phyloP scores from a whole-genome alignment of 2,888 invertebrate genomes.

The Apantesis nais region DNA sequence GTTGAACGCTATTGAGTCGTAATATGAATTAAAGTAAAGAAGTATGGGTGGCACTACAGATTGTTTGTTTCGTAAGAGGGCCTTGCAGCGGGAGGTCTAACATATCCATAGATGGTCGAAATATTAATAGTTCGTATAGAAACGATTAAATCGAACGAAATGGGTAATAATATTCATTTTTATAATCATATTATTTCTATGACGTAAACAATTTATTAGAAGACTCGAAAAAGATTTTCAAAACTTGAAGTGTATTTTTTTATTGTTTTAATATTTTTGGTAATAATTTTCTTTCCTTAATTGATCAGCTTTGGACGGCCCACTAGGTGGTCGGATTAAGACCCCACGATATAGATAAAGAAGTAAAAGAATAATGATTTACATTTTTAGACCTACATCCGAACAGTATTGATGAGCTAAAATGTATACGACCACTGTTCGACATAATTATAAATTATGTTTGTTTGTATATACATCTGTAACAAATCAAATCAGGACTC shows the following conservation, averaged over 20 bases:
- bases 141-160: slow-evolving; percentile 64
- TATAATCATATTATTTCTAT: slow-evolving; percentile 57
- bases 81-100: slow-evolving; percentile 71
- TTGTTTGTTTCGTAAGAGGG: slow-evolving; percentile 54
- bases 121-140: slow-evolving; percentile 69
- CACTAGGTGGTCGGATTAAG: slow-evolving; percentile 28
- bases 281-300: slow-evolving; percentile 34
- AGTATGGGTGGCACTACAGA: slow-evolving; percentile 30
- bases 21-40: slow-evolving; percentile 40
- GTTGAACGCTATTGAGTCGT: slow-evolving; percentile 50
- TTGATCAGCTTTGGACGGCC: slow-evolving; percentile 30
- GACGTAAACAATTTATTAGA: slow-evolving; percentile 50
- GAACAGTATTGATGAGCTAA: background rate
- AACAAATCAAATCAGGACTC: background rate
- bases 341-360: slow-evolving; percentile 15
- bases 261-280: slow-evolving; percentile 21
- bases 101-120: slow-evolving; percentile 61
- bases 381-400: slow-evolving; percentile 9
- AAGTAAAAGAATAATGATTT: slow-evolving; percentile 11
- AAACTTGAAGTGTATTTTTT: slow-evolving; percentile 19
- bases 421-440: background rate
- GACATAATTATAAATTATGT: background rate
- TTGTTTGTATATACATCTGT: background rate
- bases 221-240: slow-evolving; percentile 30
- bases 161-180: slow-evolving; percentile 62